Evolutionary conservation across 1,140 invertebrate genomes (phyloP), one percentile per base, ranked within the genome.

Genomic region (Geopemphigus sp.): DNA sequence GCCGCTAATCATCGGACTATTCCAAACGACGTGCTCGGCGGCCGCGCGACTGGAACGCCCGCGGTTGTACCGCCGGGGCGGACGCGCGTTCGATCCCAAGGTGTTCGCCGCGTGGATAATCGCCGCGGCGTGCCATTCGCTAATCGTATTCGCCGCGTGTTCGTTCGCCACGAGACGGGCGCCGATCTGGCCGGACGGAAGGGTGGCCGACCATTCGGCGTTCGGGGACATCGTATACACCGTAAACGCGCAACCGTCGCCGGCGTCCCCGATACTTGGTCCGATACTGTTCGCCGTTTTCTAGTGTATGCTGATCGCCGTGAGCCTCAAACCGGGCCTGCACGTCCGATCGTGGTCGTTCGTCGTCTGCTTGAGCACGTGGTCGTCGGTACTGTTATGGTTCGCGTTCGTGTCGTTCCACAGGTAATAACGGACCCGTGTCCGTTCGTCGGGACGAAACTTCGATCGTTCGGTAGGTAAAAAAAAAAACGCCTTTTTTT

Each of bases 341-440:
- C 80, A 76, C 24, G 45, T 39, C 50, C 61, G 63, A 0, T 74
- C 72, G 24, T 81, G 80, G 80, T 76, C 70, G 15, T 95, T 94
- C 91, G 88, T 98, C 14, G 97, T 95, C 50, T 95, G 98, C 87
- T 87, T 95, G 80, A 92, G 96, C 82, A 98, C 97, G 83, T 98
- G 96, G 94, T 96, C 97, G 61, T 98, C 96, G 68, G 95, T 99
- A 82, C 86, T 89, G 29, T 88, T 94, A 39, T 99, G 98, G 98
- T 96, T 99, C 84, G 81, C 95, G 57, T 98, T 99, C 86, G 89
- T 99, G 66, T 84, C 93, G 15, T 87, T 94, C 53, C 98, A 99
- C 87, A 95, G 92, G 92, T 93, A n/a, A n/a, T n/a, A n/a, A n/a
- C n/a, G n/a, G n/a, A n/a, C n/a, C n/a, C n/a, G n/a, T n/a, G n/a